These are phyloP conservation scores for Otocyon megalotis DNA, from an alignment of 2,113 vertebrate species.

Conservation along the genomic window DNA sequence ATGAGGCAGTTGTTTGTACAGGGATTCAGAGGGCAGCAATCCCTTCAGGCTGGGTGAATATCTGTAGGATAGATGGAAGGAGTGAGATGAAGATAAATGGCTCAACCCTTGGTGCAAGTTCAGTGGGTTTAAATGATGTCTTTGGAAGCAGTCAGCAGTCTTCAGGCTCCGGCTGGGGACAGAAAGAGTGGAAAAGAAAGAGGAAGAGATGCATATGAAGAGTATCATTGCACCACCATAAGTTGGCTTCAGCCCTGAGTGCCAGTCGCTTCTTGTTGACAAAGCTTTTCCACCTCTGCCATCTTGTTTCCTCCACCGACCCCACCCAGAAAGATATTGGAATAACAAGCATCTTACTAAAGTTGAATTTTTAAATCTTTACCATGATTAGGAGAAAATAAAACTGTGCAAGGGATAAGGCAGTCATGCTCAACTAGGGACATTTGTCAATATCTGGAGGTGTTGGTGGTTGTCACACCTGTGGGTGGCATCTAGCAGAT, in stretches of 20 bases:
- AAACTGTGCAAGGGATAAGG: neutral
- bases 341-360: neutral
- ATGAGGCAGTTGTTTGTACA: neutral
- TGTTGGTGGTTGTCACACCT: neutral
- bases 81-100: neutral
- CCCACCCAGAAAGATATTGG: neutral
- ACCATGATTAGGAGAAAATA: neutral
- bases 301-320: neutral
- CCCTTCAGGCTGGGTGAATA: neutral
- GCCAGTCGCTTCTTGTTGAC: neutral
- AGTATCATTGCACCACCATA: neutral
- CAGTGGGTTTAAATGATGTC: neutral
- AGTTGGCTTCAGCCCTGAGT: neutral
- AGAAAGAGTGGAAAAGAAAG: neutral
- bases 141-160: neutral
- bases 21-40: neutral
- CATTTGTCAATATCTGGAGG: neutral
- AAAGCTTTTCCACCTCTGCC: neutral
- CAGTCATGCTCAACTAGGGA: neutral
- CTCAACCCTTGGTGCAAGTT: neutral
- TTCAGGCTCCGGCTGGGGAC: neutral
- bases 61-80: neutral
- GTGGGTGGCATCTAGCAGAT: neutral
- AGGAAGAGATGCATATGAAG: neutral
- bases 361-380: neutral